Evolutionary conservation across 1,140 invertebrate genomes (phyloP), one percentile per base, ranked within the genome.

Genomic region (Megalopta genalis): DNA sequence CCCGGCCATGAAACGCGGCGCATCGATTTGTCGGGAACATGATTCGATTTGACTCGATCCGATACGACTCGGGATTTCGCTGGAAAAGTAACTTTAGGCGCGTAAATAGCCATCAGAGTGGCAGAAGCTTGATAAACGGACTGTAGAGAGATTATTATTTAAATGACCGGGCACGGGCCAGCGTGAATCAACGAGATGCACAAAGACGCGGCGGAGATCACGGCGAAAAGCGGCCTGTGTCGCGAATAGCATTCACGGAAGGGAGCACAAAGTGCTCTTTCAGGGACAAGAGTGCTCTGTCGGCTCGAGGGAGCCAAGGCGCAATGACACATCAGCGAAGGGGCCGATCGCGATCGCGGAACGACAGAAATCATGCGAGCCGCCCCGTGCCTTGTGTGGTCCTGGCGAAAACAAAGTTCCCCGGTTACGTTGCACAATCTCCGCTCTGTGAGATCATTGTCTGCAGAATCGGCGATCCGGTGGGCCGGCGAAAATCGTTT

Each of bases 191-290:
- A 9, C 32, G 6, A 9, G n/a, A 18, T 0, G 68, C 8, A 46
- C 77, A 52, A 71, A 70, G 64, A 59, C 42, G 25, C n/a, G 37
- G 25, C 32, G 75, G 18, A 46, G 59, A 68, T 52, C 74, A 2
- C 23, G 37, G 39, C 25, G 62, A 73, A 66, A 73, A 46, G 18
- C 70, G 14, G 42, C 27, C 49, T 57, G 37, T 62, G 46, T 21
- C 27, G 57, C 68, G 64, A 69, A 60, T 71, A 63, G 77, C 69
- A 69, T 79, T 79, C 71, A 42, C 52, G 71, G 71, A 79, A 79
- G 70, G 39, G 42, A 64, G 70, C n/a, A 85, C 83, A 85, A 81
- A 71, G 83, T 75, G 73, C 52, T 73, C 78, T 84, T 85, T 85
- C 72, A 85, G 21, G 73, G 37, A 59, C 25, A n/a, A 74, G 77